Evolutionary conservation across 92 coral and sea anemone genomes (phyloP).

Genomic region (Porites cylindrica): DNA sequence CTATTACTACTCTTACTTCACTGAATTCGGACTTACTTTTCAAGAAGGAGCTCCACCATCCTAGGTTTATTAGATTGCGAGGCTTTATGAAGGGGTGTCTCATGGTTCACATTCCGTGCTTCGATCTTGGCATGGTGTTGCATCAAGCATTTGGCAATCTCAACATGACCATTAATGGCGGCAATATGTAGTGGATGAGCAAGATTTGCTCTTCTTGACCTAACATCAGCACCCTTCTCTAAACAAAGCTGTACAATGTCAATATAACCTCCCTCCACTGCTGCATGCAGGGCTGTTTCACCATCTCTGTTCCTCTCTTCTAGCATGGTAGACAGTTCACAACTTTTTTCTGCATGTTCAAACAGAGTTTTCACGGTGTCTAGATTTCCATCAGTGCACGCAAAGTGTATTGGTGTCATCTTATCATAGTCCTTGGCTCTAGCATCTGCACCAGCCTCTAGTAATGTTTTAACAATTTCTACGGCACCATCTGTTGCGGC

Average conservation of each 20-base stretch:
- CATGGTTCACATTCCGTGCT: conserved; percentile 90
- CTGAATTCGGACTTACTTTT: conserved; percentile 59
- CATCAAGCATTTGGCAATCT: conserved; percentile 77
- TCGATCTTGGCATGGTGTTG: conserved; percentile 89
- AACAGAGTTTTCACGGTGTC: conserved; percentile 68
- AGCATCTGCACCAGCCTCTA: conserved; percentile 72
- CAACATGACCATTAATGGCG: conserved; percentile 84
- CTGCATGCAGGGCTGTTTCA: conserved; percentile 90
- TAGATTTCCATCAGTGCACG: conserved; percentile 87
- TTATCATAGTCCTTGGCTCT: conserved; percentile 78
- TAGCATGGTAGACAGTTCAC: conserved; percentile 54
- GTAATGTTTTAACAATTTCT: conserved; percentile 66
- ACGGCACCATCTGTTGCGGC: conserved; percentile 72
- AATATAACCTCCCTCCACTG: conserved; percentile 85
- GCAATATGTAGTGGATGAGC: conserved; percentile 96
- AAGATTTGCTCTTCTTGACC: conserved; percentile 76
- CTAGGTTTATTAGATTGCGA: conserved; percentile 73
- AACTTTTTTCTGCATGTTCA: conserved; percentile 52
- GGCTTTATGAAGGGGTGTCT: conserved; percentile 96
- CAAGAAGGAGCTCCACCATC: conserved; percentile 77
- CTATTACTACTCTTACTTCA: too few species aligned
- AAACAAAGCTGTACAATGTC: conserved; percentile 78
- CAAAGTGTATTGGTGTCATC: conserved; percentile 92
- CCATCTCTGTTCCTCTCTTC: conserved; percentile 80
- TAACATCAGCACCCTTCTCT: conserved; percentile 91